Evolutionary conservation across 2,113 vertebrate genomes (phyloP).

Genomic region (Zosterops pallidus): DNA sequence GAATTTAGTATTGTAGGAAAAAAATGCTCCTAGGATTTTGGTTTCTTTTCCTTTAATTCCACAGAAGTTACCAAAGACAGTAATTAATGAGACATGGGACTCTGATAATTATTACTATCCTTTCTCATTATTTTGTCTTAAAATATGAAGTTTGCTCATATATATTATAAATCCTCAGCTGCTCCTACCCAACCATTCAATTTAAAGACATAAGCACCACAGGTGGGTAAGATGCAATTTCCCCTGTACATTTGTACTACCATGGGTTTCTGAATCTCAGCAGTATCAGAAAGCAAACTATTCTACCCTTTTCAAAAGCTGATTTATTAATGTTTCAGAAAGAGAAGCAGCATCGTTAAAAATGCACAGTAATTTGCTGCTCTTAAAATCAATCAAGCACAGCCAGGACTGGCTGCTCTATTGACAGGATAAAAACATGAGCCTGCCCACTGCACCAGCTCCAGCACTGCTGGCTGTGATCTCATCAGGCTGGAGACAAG

Average conservation of each 20-base stretch:
- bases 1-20: background rate
- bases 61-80: background rate
- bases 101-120: background rate
- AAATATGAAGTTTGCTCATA: background rate
- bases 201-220: background rate
- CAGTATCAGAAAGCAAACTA: background rate
- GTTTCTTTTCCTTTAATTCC: background rate
- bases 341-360: background rate
- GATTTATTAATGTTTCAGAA: background rate
- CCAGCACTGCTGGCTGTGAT: background rate
- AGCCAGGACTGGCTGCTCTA: background rate
- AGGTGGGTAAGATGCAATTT: background rate
- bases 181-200: background rate
- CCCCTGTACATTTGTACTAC: background rate
- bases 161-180: background rate
- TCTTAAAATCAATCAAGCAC: background rate
- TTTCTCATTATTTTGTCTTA: background rate
- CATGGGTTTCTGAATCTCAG: background rate
- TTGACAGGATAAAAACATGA: background rate
- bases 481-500: background rate
- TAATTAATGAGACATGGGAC: background rate
- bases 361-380: conserved; percentile 18
- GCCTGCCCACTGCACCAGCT: background rate
- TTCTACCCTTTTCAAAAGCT: background rate
- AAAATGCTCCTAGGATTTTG: background rate